Percentiles rank a stretch among this genome's conserved stretches.
phyloP scores from a whole-genome alignment of 2,888 invertebrate genomes.

The Volucella inflata region DNA sequence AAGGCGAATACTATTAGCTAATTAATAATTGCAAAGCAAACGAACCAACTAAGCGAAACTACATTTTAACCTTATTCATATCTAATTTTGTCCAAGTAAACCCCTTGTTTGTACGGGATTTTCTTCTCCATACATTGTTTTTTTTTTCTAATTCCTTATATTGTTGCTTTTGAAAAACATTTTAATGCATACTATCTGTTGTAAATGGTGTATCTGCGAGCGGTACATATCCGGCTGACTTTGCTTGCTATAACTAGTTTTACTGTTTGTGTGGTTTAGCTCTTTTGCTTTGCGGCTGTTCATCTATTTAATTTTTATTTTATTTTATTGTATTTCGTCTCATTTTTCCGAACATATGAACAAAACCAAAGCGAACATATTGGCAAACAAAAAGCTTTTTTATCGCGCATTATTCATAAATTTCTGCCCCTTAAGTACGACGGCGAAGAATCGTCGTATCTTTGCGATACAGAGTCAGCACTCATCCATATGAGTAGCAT shows the following conservation, averaged over 20 bases:
- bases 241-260: too few relatives aligned
- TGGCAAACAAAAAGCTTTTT: slow-evolving; percentile 51
- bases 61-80: too few relatives aligned
- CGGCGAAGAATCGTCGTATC: neutral
- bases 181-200: slow-evolving; percentile 29
- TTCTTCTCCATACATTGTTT: too few relatives aligned
- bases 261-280: too few relatives aligned
- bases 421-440: slow-evolving; percentile 33
- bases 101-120: too few relatives aligned
- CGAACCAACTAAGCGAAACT: too few relatives aligned
- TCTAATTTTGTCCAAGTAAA: too few relatives aligned
- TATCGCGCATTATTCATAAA: slow-evolving; percentile 49
- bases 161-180: slow-evolving; percentile 9
- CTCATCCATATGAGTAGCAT: slow-evolving; percentile 23
- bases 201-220: too few relatives aligned
- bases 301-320: neutral
- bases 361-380: slow-evolving; percentile 13
- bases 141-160: too few relatives aligned
- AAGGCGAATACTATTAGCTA: too few relatives aligned
- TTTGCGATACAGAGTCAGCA: slow-evolving; percentile 14
- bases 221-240: slow-evolving; percentile 17
- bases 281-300: too few relatives aligned
- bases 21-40: too few relatives aligned
- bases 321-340: neutral
- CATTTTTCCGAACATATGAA: neutral